phyloP scores from a whole-genome alignment of 2,113 vertebrate genomes.

The Jaculus jaculus region DNA sequence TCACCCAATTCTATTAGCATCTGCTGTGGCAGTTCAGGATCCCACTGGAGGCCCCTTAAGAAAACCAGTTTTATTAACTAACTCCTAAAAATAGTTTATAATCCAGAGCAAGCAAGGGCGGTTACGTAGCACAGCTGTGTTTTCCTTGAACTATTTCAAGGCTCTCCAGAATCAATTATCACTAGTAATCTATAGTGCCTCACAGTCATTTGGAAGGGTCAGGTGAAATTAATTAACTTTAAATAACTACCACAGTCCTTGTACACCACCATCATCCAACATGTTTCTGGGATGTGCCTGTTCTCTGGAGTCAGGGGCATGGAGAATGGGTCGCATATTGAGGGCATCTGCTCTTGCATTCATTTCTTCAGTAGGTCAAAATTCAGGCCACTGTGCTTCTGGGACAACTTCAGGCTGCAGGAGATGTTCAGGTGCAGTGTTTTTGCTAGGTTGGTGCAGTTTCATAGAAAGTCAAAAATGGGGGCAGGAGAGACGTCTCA shows the following conservation, averaged over 20 bases:
- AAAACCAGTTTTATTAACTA: slow-evolving; percentile 75
- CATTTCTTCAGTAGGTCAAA: slow-evolving; percentile 61
- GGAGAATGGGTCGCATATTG: slow-evolving; percentile 30
- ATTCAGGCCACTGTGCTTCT: slow-evolving; percentile 47
- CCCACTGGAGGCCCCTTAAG: slow-evolving; percentile 54
- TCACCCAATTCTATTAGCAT: slow-evolving; percentile 49
- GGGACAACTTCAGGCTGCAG: not conserved
- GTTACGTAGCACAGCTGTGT: slow-evolving; percentile 55
- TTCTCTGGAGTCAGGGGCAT: slow-evolving; percentile 18
- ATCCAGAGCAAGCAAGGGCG: slow-evolving; percentile 69
- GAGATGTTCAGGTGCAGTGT: not conserved
- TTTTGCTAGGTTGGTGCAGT: not conserved
- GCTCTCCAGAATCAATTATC: slow-evolving; percentile 72
- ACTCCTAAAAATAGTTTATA: slow-evolving; percentile 75
- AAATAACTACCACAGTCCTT: slow-evolving; percentile 58
- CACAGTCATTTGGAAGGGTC: slow-evolving; percentile 53
- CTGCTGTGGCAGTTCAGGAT: slow-evolving; percentile 1
- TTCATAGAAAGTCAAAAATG: not conserved
- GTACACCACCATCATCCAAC: slow-evolving; percentile 52
- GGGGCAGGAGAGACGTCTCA: too few relatives aligned
- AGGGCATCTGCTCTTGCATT: slow-evolving; percentile 56
- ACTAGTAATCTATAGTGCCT: slow-evolving; percentile 50
- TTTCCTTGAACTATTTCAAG: slow-evolving; percentile 59
- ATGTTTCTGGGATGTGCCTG: not conserved
- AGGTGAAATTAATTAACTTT: slow-evolving; percentile 76